Conservation (phyloP, 2,113 vertebrate genomes). For the Brienomyrus longianalis region DNA sequence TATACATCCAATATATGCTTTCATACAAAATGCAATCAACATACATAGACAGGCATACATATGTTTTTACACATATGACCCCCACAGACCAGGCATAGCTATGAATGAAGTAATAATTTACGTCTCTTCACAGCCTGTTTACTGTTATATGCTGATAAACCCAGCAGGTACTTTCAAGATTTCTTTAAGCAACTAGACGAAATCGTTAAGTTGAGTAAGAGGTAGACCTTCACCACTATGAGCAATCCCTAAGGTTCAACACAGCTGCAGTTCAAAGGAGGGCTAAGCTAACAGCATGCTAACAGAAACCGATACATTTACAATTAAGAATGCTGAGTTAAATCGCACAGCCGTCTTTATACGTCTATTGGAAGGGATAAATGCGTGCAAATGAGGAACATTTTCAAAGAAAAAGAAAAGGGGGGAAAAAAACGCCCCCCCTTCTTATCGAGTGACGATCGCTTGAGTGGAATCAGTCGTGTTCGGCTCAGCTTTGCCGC, state of each 20-base stretch:
- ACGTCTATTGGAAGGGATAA: neutral
- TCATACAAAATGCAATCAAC: neutral
- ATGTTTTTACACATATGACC: neutral
- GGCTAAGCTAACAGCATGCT: neutral
- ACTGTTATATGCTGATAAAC: neutral
- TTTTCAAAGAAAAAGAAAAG: conserved; percentile 19
- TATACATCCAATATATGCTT: neutral
- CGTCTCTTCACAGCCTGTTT: neutral
- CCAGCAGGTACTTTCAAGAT: neutral
- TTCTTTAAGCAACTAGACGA: neutral
- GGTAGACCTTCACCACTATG: neutral
- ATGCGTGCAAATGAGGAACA: neutral
- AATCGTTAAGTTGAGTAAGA: neutral
- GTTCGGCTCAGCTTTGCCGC: conserved; percentile 72
- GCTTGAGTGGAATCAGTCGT: conserved; percentile 79
- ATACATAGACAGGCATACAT: neutral
- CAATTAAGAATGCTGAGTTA: neutral
- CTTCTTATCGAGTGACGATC: conserved; percentile 63
- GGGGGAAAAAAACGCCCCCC: conserved; percentile 33
- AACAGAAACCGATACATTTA: neutral
- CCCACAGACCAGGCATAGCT: neutral
- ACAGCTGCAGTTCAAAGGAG: neutral
- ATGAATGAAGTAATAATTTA: neutral
- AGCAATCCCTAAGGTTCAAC: neutral
- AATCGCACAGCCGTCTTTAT: neutral